A percentile compares a stretch with the other conserved stretches of the same genome.
phyloP scores from a whole-genome alignment of 2,113 vertebrate species.

The Coregonus clupeaformis region DNA sequence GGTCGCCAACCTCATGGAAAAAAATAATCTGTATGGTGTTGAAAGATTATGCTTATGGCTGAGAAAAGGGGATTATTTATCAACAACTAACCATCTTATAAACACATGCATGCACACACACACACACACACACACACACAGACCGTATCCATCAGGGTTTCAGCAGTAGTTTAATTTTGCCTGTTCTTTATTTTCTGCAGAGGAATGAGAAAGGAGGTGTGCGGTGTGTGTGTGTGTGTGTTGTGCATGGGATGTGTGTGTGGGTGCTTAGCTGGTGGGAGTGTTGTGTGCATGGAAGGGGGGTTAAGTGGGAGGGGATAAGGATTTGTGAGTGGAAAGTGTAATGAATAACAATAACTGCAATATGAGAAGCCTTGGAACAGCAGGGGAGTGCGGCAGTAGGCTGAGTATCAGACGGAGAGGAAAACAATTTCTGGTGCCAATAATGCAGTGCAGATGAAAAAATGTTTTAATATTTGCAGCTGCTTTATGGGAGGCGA shows the following conservation, averaged over 20 bases:
- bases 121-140: slow-evolving; percentile 19
- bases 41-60: slow-evolving; percentile 47
- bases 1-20: slow-evolving; percentile 43
- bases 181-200: slow-evolving; percentile 60
- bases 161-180: slow-evolving; percentile 51
- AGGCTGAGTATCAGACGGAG: slow-evolving; percentile 96
- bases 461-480: slow-evolving; percentile 99
- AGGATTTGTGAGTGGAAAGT: slow-evolving; percentile 91
- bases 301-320: slow-evolving; percentile 55
- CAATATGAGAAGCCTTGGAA: slow-evolving; percentile 97
- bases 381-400: slow-evolving; percentile 94
- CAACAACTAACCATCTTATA: slow-evolving; percentile 31
- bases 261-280: slow-evolving; percentile 27
- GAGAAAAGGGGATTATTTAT: slow-evolving; percentile 48
- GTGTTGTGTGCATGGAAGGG: slow-evolving; percentile 33
- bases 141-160: slow-evolving; percentile 35
- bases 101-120: not conserved
- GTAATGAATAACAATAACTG: slow-evolving; percentile 93
- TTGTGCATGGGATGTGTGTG: slow-evolving; percentile 34
- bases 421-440: slow-evolving; percentile 99
- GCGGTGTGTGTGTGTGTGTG: slow-evolving; percentile 24
- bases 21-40: slow-evolving; percentile 61
- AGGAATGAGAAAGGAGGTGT: slow-evolving; percentile 42
- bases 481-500: slow-evolving; percentile 97
- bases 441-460: slow-evolving; percentile 99